Evolutionary conservation across 2,113 vertebrate species (phyloP).

Genomic region (Stegostoma tigrinum): DNA sequence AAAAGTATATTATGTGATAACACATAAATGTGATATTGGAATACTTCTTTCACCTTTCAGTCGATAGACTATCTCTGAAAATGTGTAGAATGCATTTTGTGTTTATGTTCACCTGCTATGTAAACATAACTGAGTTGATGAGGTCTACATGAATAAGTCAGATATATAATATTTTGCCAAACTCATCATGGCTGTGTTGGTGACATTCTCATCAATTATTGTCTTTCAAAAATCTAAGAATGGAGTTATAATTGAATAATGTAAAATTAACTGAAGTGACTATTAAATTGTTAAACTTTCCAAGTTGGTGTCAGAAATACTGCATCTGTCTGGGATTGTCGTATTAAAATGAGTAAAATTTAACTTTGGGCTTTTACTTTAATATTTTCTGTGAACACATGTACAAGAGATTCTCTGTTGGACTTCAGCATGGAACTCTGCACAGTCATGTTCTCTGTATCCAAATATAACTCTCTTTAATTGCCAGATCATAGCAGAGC

Average conservation of each 20-base stretch:
- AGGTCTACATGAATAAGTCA: background rate
- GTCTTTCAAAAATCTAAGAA: background rate
- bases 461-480: background rate
- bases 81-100: background rate
- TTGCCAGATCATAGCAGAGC: background rate
- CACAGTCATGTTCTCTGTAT: background rate
- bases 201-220: background rate
- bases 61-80: background rate
- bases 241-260: background rate
- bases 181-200: background rate
- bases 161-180: background rate
- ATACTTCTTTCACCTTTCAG: background rate
- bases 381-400: background rate
- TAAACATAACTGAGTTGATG: too few species aligned
- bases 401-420: background rate
- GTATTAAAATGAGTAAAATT: background rate
- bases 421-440: background rate
- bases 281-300: background rate
- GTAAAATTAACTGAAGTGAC: background rate
- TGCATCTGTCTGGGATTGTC: background rate
- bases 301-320: background rate
- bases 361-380: background rate
- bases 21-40: background rate
- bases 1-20: background rate
- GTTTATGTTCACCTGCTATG: background rate